phyloP scores from a whole-genome alignment of 2,797 vertebrate genomes.

The Simalia tracyae region DNA sequence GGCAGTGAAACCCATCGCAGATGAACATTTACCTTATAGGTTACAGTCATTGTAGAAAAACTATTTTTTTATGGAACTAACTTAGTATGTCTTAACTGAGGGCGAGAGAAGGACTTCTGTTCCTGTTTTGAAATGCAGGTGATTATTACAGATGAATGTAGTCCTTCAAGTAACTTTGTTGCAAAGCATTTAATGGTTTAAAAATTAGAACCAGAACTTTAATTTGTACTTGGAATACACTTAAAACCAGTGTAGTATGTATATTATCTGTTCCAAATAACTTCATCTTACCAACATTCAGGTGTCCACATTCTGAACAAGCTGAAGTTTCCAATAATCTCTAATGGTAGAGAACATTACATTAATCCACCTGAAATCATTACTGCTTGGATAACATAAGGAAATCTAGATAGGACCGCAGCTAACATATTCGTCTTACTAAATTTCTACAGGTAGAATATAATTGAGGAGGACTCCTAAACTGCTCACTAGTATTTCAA shows the following conservation, averaged over 20 bases:
- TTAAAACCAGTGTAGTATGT: not conserved
- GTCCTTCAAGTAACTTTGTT: not conserved
- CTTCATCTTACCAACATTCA: not conserved
- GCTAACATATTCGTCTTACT: not conserved
- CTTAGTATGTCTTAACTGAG: not conserved
- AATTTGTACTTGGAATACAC: not conserved
- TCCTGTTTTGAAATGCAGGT: not conserved
- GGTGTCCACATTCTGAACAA: not conserved
- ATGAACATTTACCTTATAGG: not conserved
- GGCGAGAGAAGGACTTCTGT: not conserved
- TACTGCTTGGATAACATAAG: not conserved
- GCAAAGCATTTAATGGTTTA: not conserved
- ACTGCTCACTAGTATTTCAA: not conserved
- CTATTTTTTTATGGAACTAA: not conserved
- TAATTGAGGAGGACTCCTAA: not conserved
- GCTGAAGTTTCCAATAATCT: not conserved
- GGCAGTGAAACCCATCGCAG: not conserved
- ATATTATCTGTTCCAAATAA: not conserved
- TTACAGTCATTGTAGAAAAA: not conserved
- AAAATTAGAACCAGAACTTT: not conserved
- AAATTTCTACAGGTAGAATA: not conserved
- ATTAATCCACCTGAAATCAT: not conserved
- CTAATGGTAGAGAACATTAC: not conserved
- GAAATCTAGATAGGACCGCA: not conserved
- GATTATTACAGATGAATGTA: too few relatives aligned